Base-by-base conservation (phyloP, 2,888 invertebrate species). In the Athalia circularis region DNA sequence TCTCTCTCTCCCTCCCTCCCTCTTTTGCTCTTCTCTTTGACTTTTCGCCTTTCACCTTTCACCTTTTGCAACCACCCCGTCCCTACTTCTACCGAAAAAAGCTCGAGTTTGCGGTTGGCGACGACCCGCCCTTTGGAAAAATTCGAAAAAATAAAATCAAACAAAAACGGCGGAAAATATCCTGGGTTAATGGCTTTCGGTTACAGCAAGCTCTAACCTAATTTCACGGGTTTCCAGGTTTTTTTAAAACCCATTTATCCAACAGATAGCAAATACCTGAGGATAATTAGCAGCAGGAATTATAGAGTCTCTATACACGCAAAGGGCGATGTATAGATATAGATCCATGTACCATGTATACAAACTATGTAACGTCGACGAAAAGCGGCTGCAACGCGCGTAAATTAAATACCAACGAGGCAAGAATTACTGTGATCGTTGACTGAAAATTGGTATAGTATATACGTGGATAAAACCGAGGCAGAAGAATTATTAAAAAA, bases 191-290 rank as follows among this genome's bases (percentile, higher is more conserved):
- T 70, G 70, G 70, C 70, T 70, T 45, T 70, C 48, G 52, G 29
- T 29, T 29, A 29, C 59, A 29, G 67, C 57, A 50, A 59, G n/a
- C 59, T 59, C 9, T 70, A 59, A 70, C 70, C 59, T 47, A 70
- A 70, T 70, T 70, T 70, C 70, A 70, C 70, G 59, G 70, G 70
- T 45, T 70, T 57, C 54, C 9, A 45, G 59, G 4, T 47, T 57
- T 70, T 70, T 57, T 70, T 57, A 70, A 70, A 70, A 70, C 11
- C 45, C 70, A 70, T 70, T 70, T 59, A 57, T 70, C 59, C 7
- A 54, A 11, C 57, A 15, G 45, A 57, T 57, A 45, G 52, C 52
- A 68, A 68, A 70, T 59, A 59, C 43, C 47, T 15, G 9, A 6
- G 52, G 29, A 65, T 65, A 65, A 65, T 65, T 48, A 65, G 65